phyloP scores from a whole-genome alignment of 30 jellyfish, hydroid and myxozoan genomes.

The Chironex yamaguchii region DNA sequence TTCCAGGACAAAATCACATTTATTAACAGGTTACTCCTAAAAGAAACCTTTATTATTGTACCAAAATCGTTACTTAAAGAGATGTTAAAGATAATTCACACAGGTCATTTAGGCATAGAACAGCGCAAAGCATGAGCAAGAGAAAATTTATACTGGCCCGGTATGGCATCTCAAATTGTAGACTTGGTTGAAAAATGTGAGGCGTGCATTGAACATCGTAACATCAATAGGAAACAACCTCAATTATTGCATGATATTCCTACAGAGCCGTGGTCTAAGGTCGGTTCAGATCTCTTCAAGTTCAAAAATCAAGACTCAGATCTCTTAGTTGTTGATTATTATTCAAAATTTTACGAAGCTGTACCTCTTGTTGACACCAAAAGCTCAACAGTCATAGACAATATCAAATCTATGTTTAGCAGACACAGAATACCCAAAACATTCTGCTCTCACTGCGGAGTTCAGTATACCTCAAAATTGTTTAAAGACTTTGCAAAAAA shows the following conservation, averaged over 20 bases:
- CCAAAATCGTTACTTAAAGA: conserved; percentile 37
- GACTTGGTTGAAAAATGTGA: conserved; percentile 39
- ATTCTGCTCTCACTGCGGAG: too few species aligned
- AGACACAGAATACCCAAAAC: too few species aligned
- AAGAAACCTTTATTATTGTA: conserved; percentile 13
- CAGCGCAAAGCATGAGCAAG: conserved; percentile 44
- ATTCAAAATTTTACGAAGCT: conserved; percentile 3
- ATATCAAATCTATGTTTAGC: conserved; percentile 36
- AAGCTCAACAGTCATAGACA: conserved; percentile 12
- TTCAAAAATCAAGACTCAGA: neutral
- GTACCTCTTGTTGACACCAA: conserved; percentile 8
- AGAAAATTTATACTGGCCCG: conserved; percentile 38
- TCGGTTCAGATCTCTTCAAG: conserved; percentile 23
- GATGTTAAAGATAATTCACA: conserved; percentile 9
- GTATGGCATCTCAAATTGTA: conserved; percentile 14
- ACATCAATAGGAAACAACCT: conserved; percentile 13
- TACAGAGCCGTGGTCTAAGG: conserved; percentile 46
- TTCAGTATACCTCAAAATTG: too few species aligned
- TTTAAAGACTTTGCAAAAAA: too few species aligned
- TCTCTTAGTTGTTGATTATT: conserved; percentile 40
- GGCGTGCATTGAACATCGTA: conserved; percentile 32
- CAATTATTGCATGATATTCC: conserved; percentile 38
- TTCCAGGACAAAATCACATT: neutral
- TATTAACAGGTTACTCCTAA: conserved; percentile 2
- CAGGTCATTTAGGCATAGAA: conserved; percentile 57